Conservation (phyloP, 2,113 vertebrate species). For the Mohoua ochrocephala region DNA sequence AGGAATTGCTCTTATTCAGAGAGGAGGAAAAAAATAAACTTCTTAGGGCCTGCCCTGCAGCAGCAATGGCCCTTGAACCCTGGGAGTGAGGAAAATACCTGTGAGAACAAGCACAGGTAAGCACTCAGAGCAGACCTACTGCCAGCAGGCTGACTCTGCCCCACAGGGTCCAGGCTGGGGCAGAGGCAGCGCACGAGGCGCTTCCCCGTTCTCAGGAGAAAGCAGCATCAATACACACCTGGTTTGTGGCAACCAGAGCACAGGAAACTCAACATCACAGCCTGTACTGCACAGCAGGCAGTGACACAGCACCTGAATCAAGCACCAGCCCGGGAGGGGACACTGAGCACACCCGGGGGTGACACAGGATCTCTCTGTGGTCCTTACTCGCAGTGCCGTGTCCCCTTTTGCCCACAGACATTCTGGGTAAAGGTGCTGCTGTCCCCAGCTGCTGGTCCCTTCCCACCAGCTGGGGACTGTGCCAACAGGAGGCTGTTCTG, state of each 20-base stretch:
- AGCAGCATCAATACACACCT: background rate
- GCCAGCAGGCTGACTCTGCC: background rate
- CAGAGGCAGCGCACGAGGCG: background rate
- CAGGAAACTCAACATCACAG: background rate
- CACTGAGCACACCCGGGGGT: background rate
- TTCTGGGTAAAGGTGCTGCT: background rate
- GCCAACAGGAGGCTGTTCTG: background rate
- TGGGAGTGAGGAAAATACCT: background rate
- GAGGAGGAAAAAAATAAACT: background rate
- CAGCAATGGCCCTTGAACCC: background rate
- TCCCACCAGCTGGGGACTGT: background rate
- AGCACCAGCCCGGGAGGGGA: background rate
- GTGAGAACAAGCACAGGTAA: background rate
- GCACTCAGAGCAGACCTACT: background rate
- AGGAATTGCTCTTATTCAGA: background rate
- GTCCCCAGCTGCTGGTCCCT: background rate
- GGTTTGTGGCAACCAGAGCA: background rate
- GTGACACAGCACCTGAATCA: too few relatives aligned
- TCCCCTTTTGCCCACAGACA: background rate
- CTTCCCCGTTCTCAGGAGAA: background rate
- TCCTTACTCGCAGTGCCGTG: rapidly evolving
- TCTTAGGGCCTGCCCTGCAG: background rate
- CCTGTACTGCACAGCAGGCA: background rate
- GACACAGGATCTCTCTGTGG: background rate
- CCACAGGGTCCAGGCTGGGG: background rate